Conservation (phyloP, 2,113 vertebrate genomes). For the Laterallus jamaicensis region DNA sequence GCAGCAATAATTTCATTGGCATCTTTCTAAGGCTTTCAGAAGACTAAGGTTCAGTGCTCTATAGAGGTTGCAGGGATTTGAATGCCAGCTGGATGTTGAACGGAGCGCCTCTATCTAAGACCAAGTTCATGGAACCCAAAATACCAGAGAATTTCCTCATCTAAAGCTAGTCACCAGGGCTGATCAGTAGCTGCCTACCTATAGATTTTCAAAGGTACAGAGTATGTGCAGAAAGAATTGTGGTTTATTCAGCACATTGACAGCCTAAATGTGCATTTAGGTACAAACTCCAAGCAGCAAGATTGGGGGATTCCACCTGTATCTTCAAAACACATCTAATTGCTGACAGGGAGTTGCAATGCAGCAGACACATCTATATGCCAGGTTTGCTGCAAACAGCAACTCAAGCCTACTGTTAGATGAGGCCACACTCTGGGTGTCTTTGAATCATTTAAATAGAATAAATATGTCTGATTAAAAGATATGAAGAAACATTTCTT, state of each 20-base stretch:
- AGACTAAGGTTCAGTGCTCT: not conserved
- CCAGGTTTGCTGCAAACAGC: not conserved
- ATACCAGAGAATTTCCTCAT: not conserved
- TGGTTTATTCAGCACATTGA: not conserved
- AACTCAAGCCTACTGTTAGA: not conserved
- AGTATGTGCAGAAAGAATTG: not conserved
- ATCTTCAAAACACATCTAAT: not conserved
- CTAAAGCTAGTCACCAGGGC: not conserved
- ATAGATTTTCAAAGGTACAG: not conserved
- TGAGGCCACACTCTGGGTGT: rapidly evolving
- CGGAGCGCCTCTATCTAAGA: not conserved
- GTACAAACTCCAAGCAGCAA: not conserved
- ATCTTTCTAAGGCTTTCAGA: not conserved
- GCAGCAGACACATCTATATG: not conserved
- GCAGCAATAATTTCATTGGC: not conserved
- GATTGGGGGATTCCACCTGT: not conserved
- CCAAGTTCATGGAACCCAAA: not conserved
- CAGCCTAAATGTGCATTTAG: not conserved
- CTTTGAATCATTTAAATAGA: not conserved
- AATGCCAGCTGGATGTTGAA: not conserved
- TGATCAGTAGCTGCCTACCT: not conserved
- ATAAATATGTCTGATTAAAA: not conserved
- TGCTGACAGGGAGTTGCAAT: not conserved
- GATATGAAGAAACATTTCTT: not conserved
- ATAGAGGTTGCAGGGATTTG: not conserved